phyloP scores from a whole-genome alignment of 2,888 invertebrate genomes.

The Pachydiplax longipennis region DNA sequence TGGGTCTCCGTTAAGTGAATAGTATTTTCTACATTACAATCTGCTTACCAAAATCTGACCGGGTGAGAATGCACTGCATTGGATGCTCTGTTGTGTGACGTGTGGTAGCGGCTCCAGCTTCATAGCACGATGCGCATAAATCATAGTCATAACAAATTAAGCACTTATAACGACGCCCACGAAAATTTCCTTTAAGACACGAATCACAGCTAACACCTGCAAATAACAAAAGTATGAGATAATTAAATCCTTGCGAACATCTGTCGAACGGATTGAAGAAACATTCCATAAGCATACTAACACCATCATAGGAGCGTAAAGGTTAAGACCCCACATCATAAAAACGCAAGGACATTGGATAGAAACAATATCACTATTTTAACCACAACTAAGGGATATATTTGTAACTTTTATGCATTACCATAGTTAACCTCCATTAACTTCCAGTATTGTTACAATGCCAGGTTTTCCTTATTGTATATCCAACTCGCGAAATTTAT shows the following conservation, averaged over 20 bases:
- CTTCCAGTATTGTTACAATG: not conserved
- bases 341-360: not conserved
- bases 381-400: not conserved
- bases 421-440: not conserved
- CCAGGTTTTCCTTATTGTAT: not conserved
- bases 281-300: not conserved
- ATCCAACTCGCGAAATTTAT: not conserved
- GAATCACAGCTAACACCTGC: slow-evolving; percentile 99
- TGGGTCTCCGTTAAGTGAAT: slow-evolving; percentile 55
- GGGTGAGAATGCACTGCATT: slow-evolving; percentile 98
- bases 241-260: not conserved
- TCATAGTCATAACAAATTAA: slow-evolving; percentile 99
- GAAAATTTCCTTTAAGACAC: slow-evolving; percentile 96
- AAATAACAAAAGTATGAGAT: slow-evolving; percentile 55
- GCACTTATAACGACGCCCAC: slow-evolving; percentile 98
- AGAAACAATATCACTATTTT: not conserved
- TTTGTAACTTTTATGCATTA: not conserved
- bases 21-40: slow-evolving; percentile 52
- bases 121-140: slow-evolving; percentile 95
- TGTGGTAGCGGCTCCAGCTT: slow-evolving; percentile 88
- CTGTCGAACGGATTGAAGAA: not conserved
- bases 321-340: not conserved
- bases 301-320: not conserved
- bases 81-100: slow-evolving; percentile 96
- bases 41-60: slow-evolving; percentile 88